Evolutionary conservation across 2,113 vertebrate genomes (phyloP).

Genomic region (Oreocharis arfaki): DNA sequence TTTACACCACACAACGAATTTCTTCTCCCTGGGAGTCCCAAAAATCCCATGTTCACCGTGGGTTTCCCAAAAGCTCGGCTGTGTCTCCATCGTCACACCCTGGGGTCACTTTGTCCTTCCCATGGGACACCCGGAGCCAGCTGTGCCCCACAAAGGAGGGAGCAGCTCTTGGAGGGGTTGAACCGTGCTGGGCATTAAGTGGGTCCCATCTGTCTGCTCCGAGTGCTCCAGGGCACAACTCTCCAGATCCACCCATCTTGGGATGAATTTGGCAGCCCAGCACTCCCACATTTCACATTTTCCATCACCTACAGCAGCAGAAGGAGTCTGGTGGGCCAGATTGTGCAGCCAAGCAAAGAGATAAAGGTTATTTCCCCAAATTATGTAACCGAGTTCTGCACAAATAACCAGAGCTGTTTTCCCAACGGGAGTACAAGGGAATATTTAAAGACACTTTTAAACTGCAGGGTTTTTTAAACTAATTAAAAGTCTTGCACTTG

Average conservation of each 20-base stretch:
- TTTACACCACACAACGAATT: background rate
- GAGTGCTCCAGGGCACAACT: background rate
- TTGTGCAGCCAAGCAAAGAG: background rate
- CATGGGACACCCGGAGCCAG: background rate
- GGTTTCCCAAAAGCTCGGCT: background rate
- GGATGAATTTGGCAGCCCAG: background rate
- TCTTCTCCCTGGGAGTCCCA: background rate
- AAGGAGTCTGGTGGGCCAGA: background rate
- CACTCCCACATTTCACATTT: background rate
- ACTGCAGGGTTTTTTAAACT: background rate
- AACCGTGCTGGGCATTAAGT: background rate
- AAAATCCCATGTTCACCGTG: background rate
- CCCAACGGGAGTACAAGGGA: background rate
- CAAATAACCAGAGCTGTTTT: background rate
- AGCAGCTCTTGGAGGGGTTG: background rate
- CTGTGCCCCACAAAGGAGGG: background rate
- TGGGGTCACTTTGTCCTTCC: background rate
- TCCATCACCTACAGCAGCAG: background rate
- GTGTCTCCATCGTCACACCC: accelerated
- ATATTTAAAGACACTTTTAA: background rate
- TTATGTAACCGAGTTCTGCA: background rate
- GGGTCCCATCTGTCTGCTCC: background rate
- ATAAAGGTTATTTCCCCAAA: background rate
- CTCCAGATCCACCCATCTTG: background rate
- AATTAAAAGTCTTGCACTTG: background rate